Evolutionary conservation across 2,797 vertebrate genomes (phyloP).

Genomic region (Protonibea diacanthus): DNA sequence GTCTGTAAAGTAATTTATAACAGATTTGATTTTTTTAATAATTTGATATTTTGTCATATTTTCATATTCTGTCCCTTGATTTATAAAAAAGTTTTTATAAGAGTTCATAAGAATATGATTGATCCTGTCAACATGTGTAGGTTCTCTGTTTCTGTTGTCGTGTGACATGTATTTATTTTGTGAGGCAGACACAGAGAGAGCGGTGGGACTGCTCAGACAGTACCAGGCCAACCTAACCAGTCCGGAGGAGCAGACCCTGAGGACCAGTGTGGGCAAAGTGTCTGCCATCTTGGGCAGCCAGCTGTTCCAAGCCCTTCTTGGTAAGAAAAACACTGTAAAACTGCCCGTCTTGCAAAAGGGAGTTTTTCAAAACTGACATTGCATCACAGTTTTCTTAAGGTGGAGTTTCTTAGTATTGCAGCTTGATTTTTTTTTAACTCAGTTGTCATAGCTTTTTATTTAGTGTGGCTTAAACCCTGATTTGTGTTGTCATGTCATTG

Average conservation of each 20-base stretch:
- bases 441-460: conserved; percentile 5
- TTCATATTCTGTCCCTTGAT: neutral
- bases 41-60: neutral
- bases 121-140: neutral
- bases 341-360: conserved; percentile 21
- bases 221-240: conserved; percentile 89
- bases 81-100: no score
- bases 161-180: conserved; percentile 58
- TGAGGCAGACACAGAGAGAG: conserved; percentile 89
- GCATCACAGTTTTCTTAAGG: conserved; percentile 16
- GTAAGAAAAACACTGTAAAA: conserved; percentile 75
- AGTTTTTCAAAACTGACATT: conserved; percentile 42
- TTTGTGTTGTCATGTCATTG: conserved; percentile 37
- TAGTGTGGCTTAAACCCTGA: neutral
- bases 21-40: neutral
- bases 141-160: conserved; percentile 26
- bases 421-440: neutral
- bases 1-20: neutral
- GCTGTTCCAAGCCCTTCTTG: conserved; percentile 89
- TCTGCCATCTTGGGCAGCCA: conserved; percentile 86
- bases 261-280: conserved; percentile 89
- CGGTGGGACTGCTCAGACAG: conserved; percentile 88
- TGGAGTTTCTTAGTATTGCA: conserved; percentile 14
- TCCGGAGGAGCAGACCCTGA: conserved; percentile 89
- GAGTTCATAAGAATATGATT: neutral